Conservation (phyloP, 2,888 invertebrate species). For the Rhorus exstirpatorius region DNA sequence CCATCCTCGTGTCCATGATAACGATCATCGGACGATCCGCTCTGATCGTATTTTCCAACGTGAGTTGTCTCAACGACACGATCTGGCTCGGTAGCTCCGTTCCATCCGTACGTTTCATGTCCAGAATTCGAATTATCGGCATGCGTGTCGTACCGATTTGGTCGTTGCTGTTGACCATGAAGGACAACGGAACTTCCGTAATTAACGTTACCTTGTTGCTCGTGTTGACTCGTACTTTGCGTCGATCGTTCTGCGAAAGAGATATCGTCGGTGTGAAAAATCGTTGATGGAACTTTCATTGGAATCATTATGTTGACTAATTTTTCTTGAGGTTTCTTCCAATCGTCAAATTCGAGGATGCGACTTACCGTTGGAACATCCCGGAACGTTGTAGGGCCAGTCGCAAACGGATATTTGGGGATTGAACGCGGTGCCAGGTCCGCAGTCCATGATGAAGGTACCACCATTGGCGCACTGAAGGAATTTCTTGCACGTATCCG, state of each 20-base stretch:
- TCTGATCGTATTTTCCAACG: conserved; percentile 27
- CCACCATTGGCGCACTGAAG: conserved; percentile 84
- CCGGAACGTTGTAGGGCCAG: conserved; percentile 84
- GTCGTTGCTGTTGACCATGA: not conserved
- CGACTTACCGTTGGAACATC: conserved; percentile 72
- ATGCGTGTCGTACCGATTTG: conserved; percentile 32
- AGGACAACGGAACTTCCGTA: not conserved
- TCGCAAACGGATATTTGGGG: conserved; percentile 84
- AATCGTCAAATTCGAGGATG: not conserved
- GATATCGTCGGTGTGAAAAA: not conserved
- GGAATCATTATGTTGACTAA: not conserved
- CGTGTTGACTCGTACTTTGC: not conserved
- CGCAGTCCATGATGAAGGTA: conserved; percentile 84
- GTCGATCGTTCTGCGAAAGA: conserved; percentile 45
- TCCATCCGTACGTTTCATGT: conserved; percentile 40
- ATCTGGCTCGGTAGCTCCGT: not conserved
- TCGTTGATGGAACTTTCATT: not conserved
- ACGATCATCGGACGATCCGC: conserved; percentile 21
- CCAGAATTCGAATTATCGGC: conserved; percentile 34
- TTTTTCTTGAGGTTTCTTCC: not conserved
- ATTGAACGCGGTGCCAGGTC: conserved; percentile 86
- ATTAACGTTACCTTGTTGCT: not conserved
- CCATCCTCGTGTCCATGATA: not conserved
- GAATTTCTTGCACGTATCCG: conserved; percentile 84
- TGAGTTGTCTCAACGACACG: not conserved